Evolutionary conservation across 1,140 invertebrate genomes (phyloP).

Genomic region (Eumaeus atala): DNA sequence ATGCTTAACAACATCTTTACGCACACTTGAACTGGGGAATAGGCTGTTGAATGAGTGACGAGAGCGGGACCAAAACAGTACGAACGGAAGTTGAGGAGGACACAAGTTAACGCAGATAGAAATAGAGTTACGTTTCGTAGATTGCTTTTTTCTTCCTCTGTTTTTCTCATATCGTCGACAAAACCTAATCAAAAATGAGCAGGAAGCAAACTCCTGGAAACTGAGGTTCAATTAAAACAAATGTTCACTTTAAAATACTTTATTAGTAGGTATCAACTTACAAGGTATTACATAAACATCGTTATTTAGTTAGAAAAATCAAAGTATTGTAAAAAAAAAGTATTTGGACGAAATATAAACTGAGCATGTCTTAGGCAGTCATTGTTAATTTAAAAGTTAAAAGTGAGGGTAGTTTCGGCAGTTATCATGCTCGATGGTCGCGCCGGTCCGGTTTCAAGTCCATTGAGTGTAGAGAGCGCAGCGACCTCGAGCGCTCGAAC

Average conservation of each 20-base stretch:
- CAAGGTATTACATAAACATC: constrained; percentile 38
- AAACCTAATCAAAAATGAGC: too few species aligned
- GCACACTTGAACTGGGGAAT: too few species aligned
- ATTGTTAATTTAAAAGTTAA: constrained; percentile 21
- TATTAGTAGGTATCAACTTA: constrained; percentile 56
- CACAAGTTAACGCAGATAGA: too few species aligned
- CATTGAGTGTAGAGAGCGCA: constrained; percentile 71
- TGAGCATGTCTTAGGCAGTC: constrained; percentile 41
- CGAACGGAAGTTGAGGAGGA: too few species aligned
- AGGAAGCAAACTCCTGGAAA: too few species aligned
- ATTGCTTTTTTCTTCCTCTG: too few species aligned
- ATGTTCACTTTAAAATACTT: constrained; percentile 50
- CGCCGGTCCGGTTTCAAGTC: constrained; percentile 62
- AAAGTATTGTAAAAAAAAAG: constrained; percentile 20
- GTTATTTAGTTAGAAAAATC: constrained; percentile 33
- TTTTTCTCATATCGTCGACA: too few species aligned
- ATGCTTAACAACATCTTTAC: too few species aligned
- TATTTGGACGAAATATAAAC: constrained; percentile 37
- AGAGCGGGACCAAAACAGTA: too few species aligned
- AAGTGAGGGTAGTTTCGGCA: constrained; percentile 17
- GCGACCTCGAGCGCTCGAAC: constrained; percentile 86
- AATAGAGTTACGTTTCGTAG: too few species aligned
- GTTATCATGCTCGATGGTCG: constrained; percentile 48
- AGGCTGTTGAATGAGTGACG: too few species aligned
- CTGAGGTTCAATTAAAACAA: neutral